Evolutionary conservation across 2,113 vertebrate genomes (phyloP), one percentile per base, ranked within the genome.

Genomic region (Charadrius vociferus): DNA sequence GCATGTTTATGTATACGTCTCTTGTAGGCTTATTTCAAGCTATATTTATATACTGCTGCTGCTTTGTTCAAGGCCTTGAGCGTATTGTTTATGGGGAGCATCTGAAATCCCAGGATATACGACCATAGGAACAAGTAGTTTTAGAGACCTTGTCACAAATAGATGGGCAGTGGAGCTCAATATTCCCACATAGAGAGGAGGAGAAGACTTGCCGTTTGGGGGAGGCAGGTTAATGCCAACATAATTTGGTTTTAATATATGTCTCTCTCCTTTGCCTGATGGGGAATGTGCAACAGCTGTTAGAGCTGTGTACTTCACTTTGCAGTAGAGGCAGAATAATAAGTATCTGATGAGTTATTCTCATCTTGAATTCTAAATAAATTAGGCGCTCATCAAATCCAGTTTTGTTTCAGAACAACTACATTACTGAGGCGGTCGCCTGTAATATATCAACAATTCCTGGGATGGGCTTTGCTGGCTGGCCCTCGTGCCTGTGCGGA

Each of bases 281-380:
- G 20, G 81, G 61, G 52, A 84, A 36, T 6, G 50, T 61, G 61
- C 84, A 94, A 49, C 70, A 91, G 84, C 70, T 89, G 62, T 77
- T 91, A 14, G 45, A 85, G 66, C 58, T 34, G 30, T 72, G 61
- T 53, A 3, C 81, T 81, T 80, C 3, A 3, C 70, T 79, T 75
- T 82, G 83, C 70, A 63, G 62, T 36, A 65, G 77, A 21, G 91
- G 49, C 41, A 66, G 86, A 75, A 92, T 85, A 89, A 22, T 65
- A 81, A 95, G 39, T 12, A 8, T 85, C 53, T 94, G 74, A 91
- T 18, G 29, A 90, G 59, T 85, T 88, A 70, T 93, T 77, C 66
- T 94, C 37, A 45, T 70, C 45, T 47, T 61, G 50, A 56, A 39
- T 95, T 81, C 88, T 79, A 95, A 95, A 72, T 73, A 94, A 93